Conservation (phyloP, 2,113 vertebrate species). For the Marmota flaviventris region DNA sequence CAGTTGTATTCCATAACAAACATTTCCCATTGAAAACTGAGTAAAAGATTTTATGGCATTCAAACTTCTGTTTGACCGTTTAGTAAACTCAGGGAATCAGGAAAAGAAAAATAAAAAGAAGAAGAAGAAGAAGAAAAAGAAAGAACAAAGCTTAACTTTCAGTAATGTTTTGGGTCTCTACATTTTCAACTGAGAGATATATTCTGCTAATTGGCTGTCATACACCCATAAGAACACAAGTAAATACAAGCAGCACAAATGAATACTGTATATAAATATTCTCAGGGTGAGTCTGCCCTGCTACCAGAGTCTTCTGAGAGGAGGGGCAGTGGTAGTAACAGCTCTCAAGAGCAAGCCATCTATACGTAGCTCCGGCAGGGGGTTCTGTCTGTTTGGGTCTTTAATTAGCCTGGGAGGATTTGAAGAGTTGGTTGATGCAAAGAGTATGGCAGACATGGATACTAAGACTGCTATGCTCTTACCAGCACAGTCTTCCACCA, state of each 20-base stretch:
- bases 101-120: neutral
- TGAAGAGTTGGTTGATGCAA: constrained; percentile 78
- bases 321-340: constrained; percentile 85
- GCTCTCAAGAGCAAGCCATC: constrained; percentile 89
- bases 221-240: neutral
- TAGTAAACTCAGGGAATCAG: neutral
- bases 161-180: neutral
- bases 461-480: constrained; percentile 74
- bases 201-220: neutral
- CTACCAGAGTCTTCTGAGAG: constrained; percentile 87
- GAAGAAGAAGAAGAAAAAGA: neutral
- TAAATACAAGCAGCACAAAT: neutral
- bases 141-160: neutral
- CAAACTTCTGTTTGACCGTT: neutral
- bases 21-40: neutral
- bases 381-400: constrained; percentile 94
- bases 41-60: neutral
- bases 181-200: neutral
- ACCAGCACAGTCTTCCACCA: constrained; percentile 63
- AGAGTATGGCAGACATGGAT: constrained; percentile 71
- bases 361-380: constrained; percentile 90
- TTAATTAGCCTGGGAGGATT: constrained; percentile 89
- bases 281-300: constrained; percentile 83
- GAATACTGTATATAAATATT: constrained; percentile 62
- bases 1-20: neutral